Conservation (phyloP, 2,888 invertebrate species). For the Trilocha varians region DNA sequence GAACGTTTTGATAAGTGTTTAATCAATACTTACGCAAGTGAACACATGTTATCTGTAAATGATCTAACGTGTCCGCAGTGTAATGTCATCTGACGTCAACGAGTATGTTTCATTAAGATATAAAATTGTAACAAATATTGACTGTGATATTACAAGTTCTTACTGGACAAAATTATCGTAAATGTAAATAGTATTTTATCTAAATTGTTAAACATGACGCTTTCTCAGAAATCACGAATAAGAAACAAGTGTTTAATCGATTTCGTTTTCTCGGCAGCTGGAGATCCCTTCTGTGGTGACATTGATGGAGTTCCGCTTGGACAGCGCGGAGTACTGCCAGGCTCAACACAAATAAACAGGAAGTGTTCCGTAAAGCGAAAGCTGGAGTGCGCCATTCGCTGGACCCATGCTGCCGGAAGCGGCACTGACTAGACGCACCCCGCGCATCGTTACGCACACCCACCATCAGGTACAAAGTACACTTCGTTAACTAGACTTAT, state of each 20-base stretch:
- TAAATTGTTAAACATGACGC: not conserved
- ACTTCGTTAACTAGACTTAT: not conserved
- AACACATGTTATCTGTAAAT: conserved; percentile 10
- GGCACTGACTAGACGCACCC: conserved; percentile 44
- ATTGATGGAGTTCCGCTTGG: conserved; percentile 98
- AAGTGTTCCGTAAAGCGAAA: conserved; percentile 44
- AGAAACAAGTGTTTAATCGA: not conserved
- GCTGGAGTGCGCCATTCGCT: conserved; percentile 35
- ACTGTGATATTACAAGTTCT: not conserved
- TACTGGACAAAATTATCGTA: not conserved
- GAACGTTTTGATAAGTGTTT: conserved; percentile 42
- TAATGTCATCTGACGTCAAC: conserved; percentile 1
- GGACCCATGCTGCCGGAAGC: conserved; percentile 62
- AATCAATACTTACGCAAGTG: conserved; percentile 14
- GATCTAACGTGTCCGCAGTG: conserved; percentile 8
- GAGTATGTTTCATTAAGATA: conserved; percentile 4
- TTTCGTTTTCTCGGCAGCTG: conserved; percentile 76
- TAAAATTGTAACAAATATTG: not conserved
- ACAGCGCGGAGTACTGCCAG: conserved; percentile 98
- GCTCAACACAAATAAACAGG: conserved; percentile 95
- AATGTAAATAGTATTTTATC: not conserved
- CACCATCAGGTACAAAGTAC: conserved; percentile 47
- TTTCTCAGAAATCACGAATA: no score
- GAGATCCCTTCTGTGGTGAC: conserved; percentile 90
- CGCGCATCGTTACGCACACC: conserved; percentile 46